These are phyloP conservation scores for Glaucidium brasilianum DNA, from an alignment of 2,113 vertebrate genomes.

Conservation along the genomic window DNA sequence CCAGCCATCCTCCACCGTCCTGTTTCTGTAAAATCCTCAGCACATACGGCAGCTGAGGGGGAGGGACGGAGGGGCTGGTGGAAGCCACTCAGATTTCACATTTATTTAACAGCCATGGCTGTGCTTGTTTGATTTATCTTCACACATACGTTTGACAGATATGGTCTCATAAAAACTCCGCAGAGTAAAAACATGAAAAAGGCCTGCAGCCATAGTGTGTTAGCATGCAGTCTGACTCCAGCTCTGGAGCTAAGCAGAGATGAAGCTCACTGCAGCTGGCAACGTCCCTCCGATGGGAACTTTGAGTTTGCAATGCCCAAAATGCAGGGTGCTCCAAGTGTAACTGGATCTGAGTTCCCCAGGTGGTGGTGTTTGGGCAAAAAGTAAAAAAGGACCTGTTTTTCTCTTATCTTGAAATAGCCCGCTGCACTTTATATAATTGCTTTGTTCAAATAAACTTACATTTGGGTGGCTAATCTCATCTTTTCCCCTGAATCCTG, in stretches of 20 bases:
- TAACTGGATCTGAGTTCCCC: not conserved
- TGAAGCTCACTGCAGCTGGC: not conserved
- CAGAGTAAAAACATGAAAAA: conserved; percentile 62
- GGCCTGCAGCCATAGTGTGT: conserved; percentile 47
- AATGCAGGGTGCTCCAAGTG: not conserved
- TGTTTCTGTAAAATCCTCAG: conserved; percentile 34
- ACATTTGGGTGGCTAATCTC: not conserved
- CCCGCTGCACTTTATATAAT: not conserved
- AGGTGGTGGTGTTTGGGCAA: not conserved
- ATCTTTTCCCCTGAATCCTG: not conserved
- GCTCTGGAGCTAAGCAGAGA: not conserved
- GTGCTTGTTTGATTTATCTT: conserved; percentile 65
- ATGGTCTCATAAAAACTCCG: conserved; percentile 69
- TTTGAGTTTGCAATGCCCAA: not conserved
- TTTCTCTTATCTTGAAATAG: not conserved
- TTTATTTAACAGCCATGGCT: conserved; percentile 49
- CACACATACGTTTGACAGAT: conserved; percentile 67
- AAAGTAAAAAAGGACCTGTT: not conserved
- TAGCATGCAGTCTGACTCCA: conserved; percentile 23
- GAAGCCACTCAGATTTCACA: conserved; percentile 60
- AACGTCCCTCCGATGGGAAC: not conserved
- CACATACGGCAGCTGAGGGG: not conserved
- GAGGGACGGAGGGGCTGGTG: not conserved
- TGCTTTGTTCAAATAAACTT: not conserved
- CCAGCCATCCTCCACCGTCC: not conserved